phyloP scores from a whole-genome alignment of 2,797 vertebrate genomes.

The Orestias chungarensis region DNA sequence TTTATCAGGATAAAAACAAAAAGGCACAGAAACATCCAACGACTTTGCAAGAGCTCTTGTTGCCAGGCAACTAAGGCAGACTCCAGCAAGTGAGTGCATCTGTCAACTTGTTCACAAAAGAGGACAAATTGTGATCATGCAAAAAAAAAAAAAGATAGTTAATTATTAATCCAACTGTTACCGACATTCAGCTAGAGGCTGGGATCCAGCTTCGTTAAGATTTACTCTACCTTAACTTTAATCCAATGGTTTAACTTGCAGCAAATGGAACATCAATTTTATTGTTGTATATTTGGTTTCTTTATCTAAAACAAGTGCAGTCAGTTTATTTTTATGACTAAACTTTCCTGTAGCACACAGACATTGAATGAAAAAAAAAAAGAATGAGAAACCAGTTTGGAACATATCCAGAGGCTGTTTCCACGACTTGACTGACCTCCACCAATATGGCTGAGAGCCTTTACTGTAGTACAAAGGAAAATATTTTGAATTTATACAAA shows the following conservation, averaged over 20 bases:
- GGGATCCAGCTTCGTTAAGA: not conserved
- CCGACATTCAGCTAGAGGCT: not conserved
- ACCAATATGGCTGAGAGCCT: slow-evolving; percentile 7
- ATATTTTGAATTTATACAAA: slow-evolving; percentile 1
- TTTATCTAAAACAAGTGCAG: not conserved
- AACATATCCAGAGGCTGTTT: not conserved
- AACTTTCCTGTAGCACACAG: not conserved
- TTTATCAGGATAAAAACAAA: not conserved
- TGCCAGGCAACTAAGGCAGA: not conserved
- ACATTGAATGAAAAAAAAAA: not conserved
- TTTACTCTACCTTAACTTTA: not conserved
- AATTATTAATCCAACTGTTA: no score
- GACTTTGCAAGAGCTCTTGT: slow-evolving; percentile 5
- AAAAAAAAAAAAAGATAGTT: no score
- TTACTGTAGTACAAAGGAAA: not conserved
- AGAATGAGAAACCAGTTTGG: not conserved
- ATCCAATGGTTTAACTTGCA: not conserved
- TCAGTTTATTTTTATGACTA: not conserved
- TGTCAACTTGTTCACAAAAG: not conserved
- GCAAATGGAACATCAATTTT: not conserved
- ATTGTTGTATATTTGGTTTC: not conserved
- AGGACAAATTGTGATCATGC: not conserved
- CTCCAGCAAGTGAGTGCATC: not conserved
- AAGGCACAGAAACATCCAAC: not conserved
- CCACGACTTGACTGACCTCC: not conserved